phyloP scores from a whole-genome alignment of 2,113 vertebrate genomes.

The Ptilorrhoa leucosticta region DNA sequence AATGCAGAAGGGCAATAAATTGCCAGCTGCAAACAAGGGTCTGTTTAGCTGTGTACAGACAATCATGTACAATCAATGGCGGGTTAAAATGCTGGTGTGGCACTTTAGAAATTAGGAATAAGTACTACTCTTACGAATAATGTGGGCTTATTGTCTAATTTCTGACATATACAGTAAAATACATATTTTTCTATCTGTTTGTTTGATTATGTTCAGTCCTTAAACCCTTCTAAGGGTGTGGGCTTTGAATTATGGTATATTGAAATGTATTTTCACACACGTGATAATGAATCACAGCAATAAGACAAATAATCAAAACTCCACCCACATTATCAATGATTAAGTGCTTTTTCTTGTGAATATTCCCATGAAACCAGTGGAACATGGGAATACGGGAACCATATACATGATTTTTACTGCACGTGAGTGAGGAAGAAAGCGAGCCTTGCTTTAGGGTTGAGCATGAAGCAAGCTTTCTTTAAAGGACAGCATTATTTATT shows the following conservation, averaged over 20 bases:
- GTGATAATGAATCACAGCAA: not conserved
- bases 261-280: not conserved
- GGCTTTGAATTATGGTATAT: not conserved
- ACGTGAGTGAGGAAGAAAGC: not conserved
- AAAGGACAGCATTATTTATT: not conserved
- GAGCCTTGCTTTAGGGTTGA: not conserved
- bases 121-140: constrained; percentile 39
- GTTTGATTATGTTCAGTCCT: not conserved
- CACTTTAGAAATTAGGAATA: constrained; percentile 53
- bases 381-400: not conserved
- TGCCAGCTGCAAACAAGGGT: constrained; percentile 72
- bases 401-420: not conserved
- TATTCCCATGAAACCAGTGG: not conserved
- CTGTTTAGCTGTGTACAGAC: constrained; percentile 58
- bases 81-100: constrained; percentile 48
- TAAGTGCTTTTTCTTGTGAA: not conserved
- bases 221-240: not conserved
- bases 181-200: not conserved
- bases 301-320: not conserved
- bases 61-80: constrained; percentile 58
- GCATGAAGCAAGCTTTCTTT: not conserved
- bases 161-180: not conserved
- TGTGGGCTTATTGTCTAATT: constrained; percentile 27
- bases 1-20: constrained; percentile 72
- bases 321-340: not conserved